Conservation (phyloP, 2,113 vertebrate species). For the Mola mola region DNA sequence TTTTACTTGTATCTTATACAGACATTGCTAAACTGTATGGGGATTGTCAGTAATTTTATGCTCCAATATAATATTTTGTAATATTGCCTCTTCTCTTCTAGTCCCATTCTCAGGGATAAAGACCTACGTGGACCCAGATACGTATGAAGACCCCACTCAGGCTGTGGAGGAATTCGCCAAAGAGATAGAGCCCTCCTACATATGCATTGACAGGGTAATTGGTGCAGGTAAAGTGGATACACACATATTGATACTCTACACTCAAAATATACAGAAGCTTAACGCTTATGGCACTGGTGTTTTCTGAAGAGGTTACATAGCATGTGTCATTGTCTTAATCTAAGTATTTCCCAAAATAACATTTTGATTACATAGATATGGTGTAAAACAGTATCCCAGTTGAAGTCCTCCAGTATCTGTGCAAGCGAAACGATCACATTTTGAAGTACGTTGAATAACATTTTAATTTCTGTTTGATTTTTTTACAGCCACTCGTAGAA, state of each 20-base stretch:
- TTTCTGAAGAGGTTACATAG: too few species aligned
- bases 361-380: neutral
- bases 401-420: too few species aligned
- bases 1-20: neutral
- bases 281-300: too few species aligned
- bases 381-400: neutral
- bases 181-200: slow-evolving; percentile 96
- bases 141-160: slow-evolving; percentile 95
- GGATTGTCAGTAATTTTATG: neutral
- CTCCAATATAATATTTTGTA: slow-evolving; percentile 4
- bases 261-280: too few species aligned
- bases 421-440: too few species aligned
- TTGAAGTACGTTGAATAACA: too few species aligned
- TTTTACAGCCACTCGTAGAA: slow-evolving; percentile 27
- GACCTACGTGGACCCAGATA: slow-evolving; percentile 97
- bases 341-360: neutral
- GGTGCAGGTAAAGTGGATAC: slow-evolving; percentile 92
- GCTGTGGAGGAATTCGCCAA: slow-evolving; percentile 97
- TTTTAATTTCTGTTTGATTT: too few species aligned
- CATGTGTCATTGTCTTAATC: neutral
- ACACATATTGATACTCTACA: too few species aligned
- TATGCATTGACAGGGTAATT: slow-evolving; percentile 97
- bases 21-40: neutral
- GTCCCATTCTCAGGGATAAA: slow-evolving; percentile 93
- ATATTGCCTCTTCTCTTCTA: slow-evolving; percentile 52